These are phyloP conservation scores for Oncopodura yosiiana DNA, from an alignment of 1,140 invertebrate genomes.

Conservation along the genomic window DNA sequence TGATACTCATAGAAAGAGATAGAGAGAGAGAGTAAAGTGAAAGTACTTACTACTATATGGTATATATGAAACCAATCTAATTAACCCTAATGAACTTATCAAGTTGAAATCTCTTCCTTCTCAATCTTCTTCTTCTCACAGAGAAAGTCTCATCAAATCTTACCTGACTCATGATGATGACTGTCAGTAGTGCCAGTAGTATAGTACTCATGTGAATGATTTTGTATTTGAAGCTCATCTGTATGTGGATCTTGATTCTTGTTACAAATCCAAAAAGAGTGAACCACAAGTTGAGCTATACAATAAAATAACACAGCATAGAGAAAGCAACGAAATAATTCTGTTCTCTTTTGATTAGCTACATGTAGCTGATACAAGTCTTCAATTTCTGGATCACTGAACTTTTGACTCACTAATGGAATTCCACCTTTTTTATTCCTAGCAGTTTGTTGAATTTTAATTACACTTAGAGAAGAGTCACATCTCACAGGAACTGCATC, in stretches of 20 bases:
- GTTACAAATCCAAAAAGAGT: conserved; percentile 25
- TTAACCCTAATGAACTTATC: no score
- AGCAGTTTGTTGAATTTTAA: conserved; percentile 30
- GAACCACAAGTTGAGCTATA: conserved; percentile 24
- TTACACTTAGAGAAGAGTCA: conserved; percentile 32
- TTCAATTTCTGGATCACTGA: conserved; percentile 35
- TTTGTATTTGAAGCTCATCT: no score
- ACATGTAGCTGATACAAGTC: conserved; percentile 33
- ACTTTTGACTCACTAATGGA: conserved; percentile 27
- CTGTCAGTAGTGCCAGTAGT: no score
- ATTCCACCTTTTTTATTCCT: conserved; percentile 19
- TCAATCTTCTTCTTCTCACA: no score
- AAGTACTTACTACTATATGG: no score
- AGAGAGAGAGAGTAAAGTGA: no score
- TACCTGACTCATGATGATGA: no score
- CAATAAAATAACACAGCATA: conserved; percentile 31
- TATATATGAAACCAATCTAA: no score
- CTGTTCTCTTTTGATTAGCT: conserved; percentile 28
- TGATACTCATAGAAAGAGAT: no score
- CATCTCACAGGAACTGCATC: conserved; percentile 24
- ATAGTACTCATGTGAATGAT: no score
- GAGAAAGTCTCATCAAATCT: no score
- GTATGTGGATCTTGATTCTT: background rate
- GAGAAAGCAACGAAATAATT: conserved; percentile 33
- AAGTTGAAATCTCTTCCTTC: no score